phyloP scores from a whole-genome alignment of 2,888 invertebrate genomes.

The Andrena minutula region DNA sequence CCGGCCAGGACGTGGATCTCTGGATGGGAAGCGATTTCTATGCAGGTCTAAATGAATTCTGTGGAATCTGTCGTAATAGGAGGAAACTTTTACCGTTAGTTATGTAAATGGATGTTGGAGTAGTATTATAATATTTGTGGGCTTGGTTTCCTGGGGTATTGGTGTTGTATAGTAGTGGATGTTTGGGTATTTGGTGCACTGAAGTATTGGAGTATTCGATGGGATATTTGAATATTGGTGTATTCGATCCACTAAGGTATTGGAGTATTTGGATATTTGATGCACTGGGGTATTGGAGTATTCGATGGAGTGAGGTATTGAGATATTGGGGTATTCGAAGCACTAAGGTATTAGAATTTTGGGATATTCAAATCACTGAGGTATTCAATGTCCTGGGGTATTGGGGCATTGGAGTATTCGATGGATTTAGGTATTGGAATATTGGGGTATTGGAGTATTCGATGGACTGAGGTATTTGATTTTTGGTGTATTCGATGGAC shows the following conservation, averaged over 20 bases:
- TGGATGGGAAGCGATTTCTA: conserved; percentile 25
- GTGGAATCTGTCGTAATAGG: not conserved
- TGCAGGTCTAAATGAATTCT: not conserved
- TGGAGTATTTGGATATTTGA: not conserved
- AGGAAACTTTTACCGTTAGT: not conserved
- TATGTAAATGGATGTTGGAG: not conserved
- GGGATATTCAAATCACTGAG: not conserved
- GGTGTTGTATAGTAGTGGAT: not conserved
- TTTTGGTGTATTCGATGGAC: not conserved
- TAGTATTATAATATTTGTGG: not conserved
- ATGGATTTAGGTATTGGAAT: not conserved
- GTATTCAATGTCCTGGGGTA: not conserved
- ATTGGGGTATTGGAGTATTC: not conserved
- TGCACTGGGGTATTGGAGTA: no score
- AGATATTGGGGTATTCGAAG: not conserved
- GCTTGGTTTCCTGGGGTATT: no score
- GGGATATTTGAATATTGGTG: not conserved
- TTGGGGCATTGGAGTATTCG: not conserved
- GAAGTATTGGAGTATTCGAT: not conserved
- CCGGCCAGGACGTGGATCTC: conserved; percentile 30
- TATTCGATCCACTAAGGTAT: not conserved
- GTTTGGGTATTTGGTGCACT: not conserved
- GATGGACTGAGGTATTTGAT: not conserved
- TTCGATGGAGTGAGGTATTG: not conserved
- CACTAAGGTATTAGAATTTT: not conserved